Evolutionary conservation across 2,888 invertebrate species (phyloP).

Genomic region (Branchipolynoe longqiensis): DNA sequence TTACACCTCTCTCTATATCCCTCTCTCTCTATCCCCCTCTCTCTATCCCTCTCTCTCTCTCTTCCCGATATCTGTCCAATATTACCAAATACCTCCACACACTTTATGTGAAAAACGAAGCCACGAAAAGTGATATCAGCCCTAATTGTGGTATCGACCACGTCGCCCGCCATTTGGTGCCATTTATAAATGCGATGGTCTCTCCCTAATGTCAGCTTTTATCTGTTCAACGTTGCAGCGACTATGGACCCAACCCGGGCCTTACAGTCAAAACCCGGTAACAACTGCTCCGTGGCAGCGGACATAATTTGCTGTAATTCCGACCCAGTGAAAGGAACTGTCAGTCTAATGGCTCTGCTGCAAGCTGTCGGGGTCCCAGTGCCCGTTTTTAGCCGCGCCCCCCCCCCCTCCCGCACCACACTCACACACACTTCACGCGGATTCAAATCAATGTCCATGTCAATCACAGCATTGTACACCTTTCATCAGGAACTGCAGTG

Average conservation of each 20-base stretch:
- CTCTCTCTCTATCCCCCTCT: too few relatives aligned
- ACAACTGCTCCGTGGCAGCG: background rate
- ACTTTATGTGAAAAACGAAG: too few relatives aligned
- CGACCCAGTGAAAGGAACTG: conserved; percentile 26
- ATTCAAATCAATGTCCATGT: conserved; percentile 9
- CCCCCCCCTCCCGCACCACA: too few relatives aligned
- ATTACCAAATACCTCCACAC: too few relatives aligned
- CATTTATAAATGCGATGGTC: conserved; percentile 25
- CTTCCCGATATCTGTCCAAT: too few relatives aligned
- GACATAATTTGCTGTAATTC: conserved; percentile 45
- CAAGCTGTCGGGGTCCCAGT: background rate
- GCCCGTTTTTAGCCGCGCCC: too few relatives aligned
- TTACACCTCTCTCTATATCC: too few relatives aligned
- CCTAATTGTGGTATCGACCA: conserved; percentile 44
- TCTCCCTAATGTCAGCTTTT: background rate
- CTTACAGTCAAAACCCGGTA: conserved; percentile 13
- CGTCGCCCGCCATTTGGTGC: background rate
- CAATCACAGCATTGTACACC: background rate
- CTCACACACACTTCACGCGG: too few relatives aligned
- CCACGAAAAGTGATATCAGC: too few relatives aligned
- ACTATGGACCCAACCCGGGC: background rate
- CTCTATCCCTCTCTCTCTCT: too few relatives aligned
- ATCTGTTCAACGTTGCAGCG: background rate
- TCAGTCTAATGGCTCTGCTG: background rate
- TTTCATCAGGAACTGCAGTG: background rate